Evolutionary conservation across 2,113 vertebrate genomes (phyloP), one percentile per base, ranked within the genome.

Genomic region (Caloenas nicobarica): DNA sequence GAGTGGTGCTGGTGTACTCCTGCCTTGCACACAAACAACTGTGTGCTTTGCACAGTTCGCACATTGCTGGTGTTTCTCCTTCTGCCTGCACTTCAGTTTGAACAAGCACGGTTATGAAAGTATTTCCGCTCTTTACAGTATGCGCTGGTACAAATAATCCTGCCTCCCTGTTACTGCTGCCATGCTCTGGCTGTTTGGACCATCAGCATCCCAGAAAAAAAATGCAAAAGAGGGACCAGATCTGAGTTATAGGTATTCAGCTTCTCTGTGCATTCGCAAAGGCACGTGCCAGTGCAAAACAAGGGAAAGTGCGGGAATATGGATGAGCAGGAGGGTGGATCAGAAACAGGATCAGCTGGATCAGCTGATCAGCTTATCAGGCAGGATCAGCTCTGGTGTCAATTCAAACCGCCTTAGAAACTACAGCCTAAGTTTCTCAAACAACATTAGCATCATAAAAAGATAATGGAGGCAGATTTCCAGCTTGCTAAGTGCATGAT

Each of bases 351-450:
- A 92, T n/a, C n/a, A n/a, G n/a, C n/a, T n/a, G n/a, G n/a, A n/a
- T n/a, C n/a, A n/a, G n/a, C n/a, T n/a, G n/a, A n/a, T n/a, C n/a
- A n/a, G n/a, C n/a, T n/a, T n/a, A n/a, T n/a, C n/a, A n/a, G 56
- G 19, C 76, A 62, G 22, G 50, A 80, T 93, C 26, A 50, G 36
- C n/a, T 73, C 46, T 78, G 23, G 10, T 86, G 46, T 46, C 71
- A 62, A 46, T 93, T 86, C 61, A 81, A 95, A 61, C 31, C 51
- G 28, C 79, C 88, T 94, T 64, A 69, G 68, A 83, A 92, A 80
- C 64, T 62, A 50, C 40, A 29, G 6, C 48, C n/a, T 56, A 54
- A 81, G n/a, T 58, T 86, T 81, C 36, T 83, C 60, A 80, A 62
- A 36, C 29, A 82, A 23, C 46, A 58, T 88, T 88, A 83, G 28